A percentile compares a stretch with the other conserved stretches of the same genome.
Conservation (phyloP, 2,888 invertebrate genomes). For the Shargacucullia verbasci region DNA sequence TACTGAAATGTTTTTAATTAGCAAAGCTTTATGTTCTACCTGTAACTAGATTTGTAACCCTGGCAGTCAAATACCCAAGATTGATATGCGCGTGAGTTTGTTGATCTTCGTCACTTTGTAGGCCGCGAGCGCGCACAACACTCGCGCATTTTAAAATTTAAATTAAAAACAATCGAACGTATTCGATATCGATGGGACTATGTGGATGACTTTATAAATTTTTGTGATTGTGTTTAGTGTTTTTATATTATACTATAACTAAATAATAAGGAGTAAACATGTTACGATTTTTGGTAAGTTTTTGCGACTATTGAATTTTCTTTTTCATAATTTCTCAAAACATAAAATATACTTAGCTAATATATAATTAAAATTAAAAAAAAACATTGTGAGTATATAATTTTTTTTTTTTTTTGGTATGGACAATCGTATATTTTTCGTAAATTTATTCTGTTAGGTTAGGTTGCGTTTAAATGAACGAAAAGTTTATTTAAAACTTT, state of each 20-base stretch:
- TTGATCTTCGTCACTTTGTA: constrained; percentile 31
- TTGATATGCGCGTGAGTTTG: constrained; percentile 37
- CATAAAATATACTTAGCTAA: too few relatives aligned
- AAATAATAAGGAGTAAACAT: constrained; percentile 32
- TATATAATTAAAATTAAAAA: too few relatives aligned
- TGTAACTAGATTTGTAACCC: constrained; percentile 1
- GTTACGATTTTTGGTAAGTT: constrained; percentile 57
- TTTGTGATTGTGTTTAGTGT: constrained; percentile 43
- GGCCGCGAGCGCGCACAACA: constrained; percentile 31
- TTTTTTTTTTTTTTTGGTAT: too few relatives aligned
- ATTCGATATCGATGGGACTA: constrained; percentile 28
- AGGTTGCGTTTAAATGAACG: too few relatives aligned
- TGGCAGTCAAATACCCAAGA: constrained; percentile 9
- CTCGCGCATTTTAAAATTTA: constrained; percentile 25
- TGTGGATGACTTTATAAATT: constrained; percentile 11
- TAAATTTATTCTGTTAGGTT: too few relatives aligned
- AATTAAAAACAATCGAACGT: constrained; percentile 40
- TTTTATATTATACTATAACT: constrained; percentile 3
- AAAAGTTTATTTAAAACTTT: too few relatives aligned
- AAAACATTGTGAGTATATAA: too few relatives aligned
- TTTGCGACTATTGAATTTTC: not conserved
- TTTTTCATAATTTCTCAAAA: not conserved
- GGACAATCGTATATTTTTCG: too few relatives aligned
- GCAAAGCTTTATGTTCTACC: too few relatives aligned
- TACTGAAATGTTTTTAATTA: too few relatives aligned